Conservation (phyloP, 37 sponge, comb jelly and placozoan species). For the Diacarnus erythraeanus region DNA sequence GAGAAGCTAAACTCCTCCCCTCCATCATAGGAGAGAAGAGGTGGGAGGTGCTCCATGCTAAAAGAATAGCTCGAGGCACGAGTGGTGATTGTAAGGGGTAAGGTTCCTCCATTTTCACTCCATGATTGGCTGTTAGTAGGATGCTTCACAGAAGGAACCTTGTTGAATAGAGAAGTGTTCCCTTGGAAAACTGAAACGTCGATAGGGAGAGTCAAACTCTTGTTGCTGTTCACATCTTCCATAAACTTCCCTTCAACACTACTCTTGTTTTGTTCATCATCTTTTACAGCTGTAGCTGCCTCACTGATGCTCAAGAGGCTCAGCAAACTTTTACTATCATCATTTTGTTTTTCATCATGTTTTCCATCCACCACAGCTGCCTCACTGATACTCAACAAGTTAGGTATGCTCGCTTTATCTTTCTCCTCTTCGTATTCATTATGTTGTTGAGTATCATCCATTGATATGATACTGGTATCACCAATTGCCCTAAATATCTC, state of each 20-base stretch:
- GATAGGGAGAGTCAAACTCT: background rate
- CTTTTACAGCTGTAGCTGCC: background rate
- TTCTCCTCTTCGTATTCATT: no score
- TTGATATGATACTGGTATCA: no score
- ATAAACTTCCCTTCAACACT: background rate
- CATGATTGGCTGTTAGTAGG: slow-evolving; percentile 20
- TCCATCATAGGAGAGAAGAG: slow-evolving; percentile 77
- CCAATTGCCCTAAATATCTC: no score
- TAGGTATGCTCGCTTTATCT: no score
- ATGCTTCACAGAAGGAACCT: no score
- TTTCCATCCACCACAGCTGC: no score
- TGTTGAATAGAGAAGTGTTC: background rate
- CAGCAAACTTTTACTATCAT: no score
- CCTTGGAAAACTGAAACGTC: background rate
- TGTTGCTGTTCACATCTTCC: background rate
- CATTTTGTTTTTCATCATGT: no score
- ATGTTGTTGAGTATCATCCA: no score
- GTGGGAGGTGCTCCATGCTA: slow-evolving; percentile 69
- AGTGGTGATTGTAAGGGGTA: background rate
- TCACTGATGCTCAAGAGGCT: background rate
- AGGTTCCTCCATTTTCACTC: slow-evolving; percentile 36
- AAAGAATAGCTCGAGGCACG: background rate
- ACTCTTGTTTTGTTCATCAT: background rate
- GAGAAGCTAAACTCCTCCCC: slow-evolving; percentile 56
- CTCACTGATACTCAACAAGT: background rate